Conservation (phyloP, 2,797 vertebrate genomes). For the Cryptoprocta ferox region DNA sequence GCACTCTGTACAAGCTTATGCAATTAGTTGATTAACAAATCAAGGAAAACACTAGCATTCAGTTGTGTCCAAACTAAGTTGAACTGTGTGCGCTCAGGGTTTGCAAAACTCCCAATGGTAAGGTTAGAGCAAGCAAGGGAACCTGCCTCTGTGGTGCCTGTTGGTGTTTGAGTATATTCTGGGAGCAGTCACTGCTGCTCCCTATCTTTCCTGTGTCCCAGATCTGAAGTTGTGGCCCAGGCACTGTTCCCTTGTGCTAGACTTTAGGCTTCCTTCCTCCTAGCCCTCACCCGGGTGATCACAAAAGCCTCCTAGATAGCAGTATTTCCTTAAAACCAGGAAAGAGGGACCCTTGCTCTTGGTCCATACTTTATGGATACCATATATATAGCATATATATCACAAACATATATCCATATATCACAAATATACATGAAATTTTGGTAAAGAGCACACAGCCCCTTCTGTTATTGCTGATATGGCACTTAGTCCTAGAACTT, state of each 20-base stretch:
- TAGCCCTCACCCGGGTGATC: neutral
- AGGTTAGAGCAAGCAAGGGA: neutral
- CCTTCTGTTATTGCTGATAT: neutral
- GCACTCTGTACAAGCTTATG: neutral
- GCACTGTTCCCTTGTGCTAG: neutral
- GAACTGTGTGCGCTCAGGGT: too few relatives aligned
- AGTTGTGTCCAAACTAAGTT: neutral
- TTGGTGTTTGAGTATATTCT: neutral
- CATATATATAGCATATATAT: too few relatives aligned
- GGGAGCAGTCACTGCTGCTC: neutral
- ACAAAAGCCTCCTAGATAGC: neutral
- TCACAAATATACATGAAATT: neutral
- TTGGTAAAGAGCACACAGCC: neutral
- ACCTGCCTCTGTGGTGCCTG: neutral
- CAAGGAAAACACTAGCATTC: neutral
- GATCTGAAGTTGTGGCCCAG: neutral
- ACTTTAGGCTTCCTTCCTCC: neutral
- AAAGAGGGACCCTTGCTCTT: neutral
- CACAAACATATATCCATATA: too few relatives aligned
- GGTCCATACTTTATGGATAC: neutral
- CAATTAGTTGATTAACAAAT: constrained; percentile 1
- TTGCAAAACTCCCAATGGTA: too few relatives aligned
- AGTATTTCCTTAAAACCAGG: neutral
- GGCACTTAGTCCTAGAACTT: neutral
- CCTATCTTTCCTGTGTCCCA: neutral